These are phyloP conservation scores for Yponomeuta sedellus DNA, from an alignment of 2,888 invertebrate species.

Conservation along the genomic window DNA sequence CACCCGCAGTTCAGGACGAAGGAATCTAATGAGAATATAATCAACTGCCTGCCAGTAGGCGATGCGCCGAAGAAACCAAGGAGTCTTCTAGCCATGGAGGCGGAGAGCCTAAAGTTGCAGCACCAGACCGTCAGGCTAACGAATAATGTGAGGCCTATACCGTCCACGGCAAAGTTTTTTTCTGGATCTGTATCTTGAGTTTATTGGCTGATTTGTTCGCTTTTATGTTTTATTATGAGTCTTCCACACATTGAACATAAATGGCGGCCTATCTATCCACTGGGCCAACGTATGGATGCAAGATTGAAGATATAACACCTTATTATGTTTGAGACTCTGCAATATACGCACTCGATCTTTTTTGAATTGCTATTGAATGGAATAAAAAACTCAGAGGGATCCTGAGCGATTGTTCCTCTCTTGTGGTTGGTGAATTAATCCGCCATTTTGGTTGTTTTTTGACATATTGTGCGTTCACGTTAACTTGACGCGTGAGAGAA, in stretches of 20 bases:
- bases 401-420: not conserved
- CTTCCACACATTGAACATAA: not conserved
- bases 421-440: not conserved
- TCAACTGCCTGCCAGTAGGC: constrained; percentile 83
- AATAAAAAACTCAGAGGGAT: no score
- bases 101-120: constrained; percentile 82
- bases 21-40: constrained; percentile 85
- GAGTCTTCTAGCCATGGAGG: constrained; percentile 82
- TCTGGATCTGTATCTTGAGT: no score
- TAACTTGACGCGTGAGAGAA: no score
- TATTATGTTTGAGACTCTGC: no score
- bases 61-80: constrained; percentile 83
- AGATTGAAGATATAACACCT: no score
- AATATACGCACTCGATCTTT: no score
- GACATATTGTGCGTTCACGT: no score
- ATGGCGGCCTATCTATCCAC: not conserved
- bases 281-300: no score
- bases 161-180: not conserved
- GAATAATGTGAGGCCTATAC: constrained; percentile 41
- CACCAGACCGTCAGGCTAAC: constrained; percentile 71
- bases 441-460: constrained; percentile 1
- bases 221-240: not conserved
- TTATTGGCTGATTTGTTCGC: not conserved
- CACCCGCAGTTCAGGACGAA: constrained; percentile 91
- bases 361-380: no score